Evolutionary conservation across 1,140 invertebrate species (phyloP).

Genomic region (Aphaenogaster ashmeadi): DNA sequence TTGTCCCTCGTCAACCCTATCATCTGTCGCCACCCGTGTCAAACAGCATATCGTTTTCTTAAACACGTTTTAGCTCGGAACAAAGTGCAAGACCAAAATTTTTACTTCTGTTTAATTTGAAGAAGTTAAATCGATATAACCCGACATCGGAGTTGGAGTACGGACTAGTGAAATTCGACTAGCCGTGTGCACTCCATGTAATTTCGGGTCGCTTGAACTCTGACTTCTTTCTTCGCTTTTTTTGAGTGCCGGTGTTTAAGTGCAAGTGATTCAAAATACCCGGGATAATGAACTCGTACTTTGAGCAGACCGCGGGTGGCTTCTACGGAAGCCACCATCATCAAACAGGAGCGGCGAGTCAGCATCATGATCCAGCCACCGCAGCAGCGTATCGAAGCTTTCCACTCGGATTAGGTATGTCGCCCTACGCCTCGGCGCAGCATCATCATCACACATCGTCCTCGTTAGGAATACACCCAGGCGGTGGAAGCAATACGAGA

Average conservation of each 20-base stretch:
- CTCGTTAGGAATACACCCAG: conserved; percentile 84
- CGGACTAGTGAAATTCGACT: conserved; percentile 64
- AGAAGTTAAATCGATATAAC: background rate
- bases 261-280: conserved; percentile 82
- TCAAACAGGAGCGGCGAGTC: conserved; percentile 91
- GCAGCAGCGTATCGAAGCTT: conserved; percentile 93
- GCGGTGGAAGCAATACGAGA: conserved; percentile 91
- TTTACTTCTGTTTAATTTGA: background rate
- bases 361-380: conserved; percentile 90
- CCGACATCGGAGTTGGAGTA: conserved; percentile 30
- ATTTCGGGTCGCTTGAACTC: background rate
- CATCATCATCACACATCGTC: conserved; percentile 92
- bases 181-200: conserved; percentile 52
- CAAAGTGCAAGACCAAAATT: background rate
- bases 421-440: conserved; percentile 92
- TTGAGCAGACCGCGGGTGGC: conserved; percentile 94
- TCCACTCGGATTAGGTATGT: conserved; percentile 94
- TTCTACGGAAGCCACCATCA: conserved; percentile 97
- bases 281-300: conserved; percentile 96
- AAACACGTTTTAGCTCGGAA: conserved; percentile 57
- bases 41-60: conserved; percentile 53
- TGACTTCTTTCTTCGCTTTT: conserved; percentile 57
- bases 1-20: conserved; percentile 67
- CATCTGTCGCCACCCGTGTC: conserved; percentile 71
- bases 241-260: conserved; percentile 80